phyloP scores from a whole-genome alignment of 2,888 invertebrate species.

The Lacanobia oleracea region DNA sequence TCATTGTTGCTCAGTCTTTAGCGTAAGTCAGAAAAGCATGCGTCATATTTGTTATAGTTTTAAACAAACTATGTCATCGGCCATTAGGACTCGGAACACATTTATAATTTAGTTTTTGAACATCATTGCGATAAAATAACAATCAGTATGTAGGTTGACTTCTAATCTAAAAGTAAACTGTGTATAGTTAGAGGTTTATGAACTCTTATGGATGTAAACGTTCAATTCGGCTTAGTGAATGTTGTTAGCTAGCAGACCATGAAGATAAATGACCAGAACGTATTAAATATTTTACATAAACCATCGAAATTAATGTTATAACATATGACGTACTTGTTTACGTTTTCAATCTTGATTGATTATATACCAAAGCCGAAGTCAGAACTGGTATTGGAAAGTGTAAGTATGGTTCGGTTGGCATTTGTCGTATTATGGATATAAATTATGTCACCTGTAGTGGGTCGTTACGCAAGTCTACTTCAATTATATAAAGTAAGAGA shows the following conservation, averaged over 20 bases:
- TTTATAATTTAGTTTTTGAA: conserved; percentile 60
- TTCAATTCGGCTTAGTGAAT: conserved; percentile 51
- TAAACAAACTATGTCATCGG: conserved; percentile 49
- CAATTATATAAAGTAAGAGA: conserved; percentile 75
- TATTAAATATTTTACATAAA: conserved; percentile 42
- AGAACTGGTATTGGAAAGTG: conserved; percentile 65
- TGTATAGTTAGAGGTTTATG: conserved; percentile 55
- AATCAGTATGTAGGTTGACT: conserved; percentile 46
- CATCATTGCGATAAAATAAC: conserved; percentile 56
- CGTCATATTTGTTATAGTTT: conserved; percentile 31
- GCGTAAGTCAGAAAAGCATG: conserved; percentile 7
- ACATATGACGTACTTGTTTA: conserved; percentile 46
- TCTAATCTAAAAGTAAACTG: conserved; percentile 45
- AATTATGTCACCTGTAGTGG: conserved; percentile 75
- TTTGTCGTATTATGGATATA: conserved; percentile 67
- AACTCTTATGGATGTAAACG: conserved; percentile 45
- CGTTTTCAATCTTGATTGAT: conserved; percentile 46
- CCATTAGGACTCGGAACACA: conserved; percentile 44
- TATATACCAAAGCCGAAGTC: conserved; percentile 37
- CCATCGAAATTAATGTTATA: conserved; percentile 37
- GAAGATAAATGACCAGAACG: conserved; percentile 57
- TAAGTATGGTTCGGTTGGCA: conserved; percentile 45
- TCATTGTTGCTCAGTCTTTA: neutral
- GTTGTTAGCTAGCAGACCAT: conserved; percentile 50
- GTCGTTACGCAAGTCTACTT: conserved; percentile 71